These are phyloP conservation scores for Calosoma granatense DNA, from an alignment of 1,140 invertebrate genomes.

Conservation along the genomic window DNA sequence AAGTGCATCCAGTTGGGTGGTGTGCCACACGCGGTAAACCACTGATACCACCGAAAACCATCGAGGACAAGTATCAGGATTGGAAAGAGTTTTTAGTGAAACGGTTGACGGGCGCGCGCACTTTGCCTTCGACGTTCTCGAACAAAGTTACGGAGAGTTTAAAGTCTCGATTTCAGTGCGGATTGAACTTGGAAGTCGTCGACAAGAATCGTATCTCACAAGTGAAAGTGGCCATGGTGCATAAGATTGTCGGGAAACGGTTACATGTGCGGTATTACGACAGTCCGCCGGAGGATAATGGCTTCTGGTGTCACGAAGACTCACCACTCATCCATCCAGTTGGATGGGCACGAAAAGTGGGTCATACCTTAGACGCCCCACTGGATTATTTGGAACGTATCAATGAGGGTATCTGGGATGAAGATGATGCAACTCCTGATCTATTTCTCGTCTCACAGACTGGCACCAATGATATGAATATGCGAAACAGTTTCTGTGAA, in stretches of 20 bases:
- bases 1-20: conserved; percentile 94
- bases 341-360: conserved; percentile 80
- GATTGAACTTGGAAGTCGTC: conserved; percentile 84
- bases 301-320: conserved; percentile 94
- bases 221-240: conserved; percentile 72
- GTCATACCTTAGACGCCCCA: conserved; percentile 77
- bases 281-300: conserved; percentile 61
- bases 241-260: conserved; percentile 83
- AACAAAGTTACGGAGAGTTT: conserved; percentile 75
- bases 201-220: conserved; percentile 93
- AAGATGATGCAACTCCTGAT: conserved; percentile 63
- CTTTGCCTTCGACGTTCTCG: conserved; percentile 85
- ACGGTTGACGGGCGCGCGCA: conserved; percentile 82
- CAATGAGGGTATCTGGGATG: conserved; percentile 40
- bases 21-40: conserved; percentile 91
- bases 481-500: conserved; percentile 53
- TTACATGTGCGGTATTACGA: conserved; percentile 86
- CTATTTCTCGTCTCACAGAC: conserved; percentile 51
- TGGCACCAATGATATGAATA: conserved; percentile 30
- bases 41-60: conserved; percentile 82
- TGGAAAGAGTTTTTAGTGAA: conserved; percentile 93
- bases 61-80: conserved; percentile 85
- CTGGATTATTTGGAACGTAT: conserved; percentile 61
- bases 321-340: conserved; percentile 90
- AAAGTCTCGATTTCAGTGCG: conserved; percentile 69